phyloP scores from a whole-genome alignment of 1,140 invertebrate genomes.

The Diuraphis noxia region DNA sequence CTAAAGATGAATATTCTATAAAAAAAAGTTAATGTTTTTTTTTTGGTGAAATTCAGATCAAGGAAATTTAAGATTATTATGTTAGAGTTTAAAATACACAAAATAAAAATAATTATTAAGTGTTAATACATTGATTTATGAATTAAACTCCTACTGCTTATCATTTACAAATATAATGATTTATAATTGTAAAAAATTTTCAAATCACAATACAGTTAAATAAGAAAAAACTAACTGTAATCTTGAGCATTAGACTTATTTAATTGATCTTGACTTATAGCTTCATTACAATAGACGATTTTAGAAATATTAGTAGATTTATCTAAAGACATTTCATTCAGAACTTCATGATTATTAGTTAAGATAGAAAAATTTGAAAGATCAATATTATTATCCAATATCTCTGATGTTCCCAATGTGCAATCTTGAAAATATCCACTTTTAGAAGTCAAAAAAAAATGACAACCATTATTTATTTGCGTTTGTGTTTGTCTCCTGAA shows the following conservation, averaged over 20 bases:
- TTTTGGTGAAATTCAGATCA: background rate
- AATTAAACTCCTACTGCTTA: background rate
- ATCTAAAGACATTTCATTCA: background rate
- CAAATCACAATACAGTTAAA: background rate
- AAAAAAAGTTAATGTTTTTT: background rate
- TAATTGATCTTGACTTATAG: slow-evolving; percentile 32
- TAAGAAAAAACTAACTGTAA: slow-evolving; percentile 5
- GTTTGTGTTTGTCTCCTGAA: background rate
- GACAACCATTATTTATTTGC: background rate
- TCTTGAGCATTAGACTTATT: background rate
- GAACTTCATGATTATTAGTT: background rate
- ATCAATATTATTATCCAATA: background rate
- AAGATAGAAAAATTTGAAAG: slow-evolving; percentile 46
- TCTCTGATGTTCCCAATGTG: background rate
- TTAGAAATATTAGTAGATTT: slow-evolving; percentile 41
- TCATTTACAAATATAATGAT: background rate
- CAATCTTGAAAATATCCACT: slow-evolving; percentile 41
- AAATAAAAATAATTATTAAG: background rate
- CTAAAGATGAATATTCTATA: background rate
- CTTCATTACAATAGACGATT: slow-evolving; percentile 29
- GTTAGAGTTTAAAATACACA: background rate
- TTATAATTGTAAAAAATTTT: background rate
- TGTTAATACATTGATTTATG: background rate
- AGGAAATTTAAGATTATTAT: background rate
- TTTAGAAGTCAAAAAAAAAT: slow-evolving; percentile 34